Evolutionary conservation across 2,113 vertebrate genomes (phyloP), one percentile per base, ranked within the genome.

Genomic region (Poeciliopsis turrubarensis): DNA sequence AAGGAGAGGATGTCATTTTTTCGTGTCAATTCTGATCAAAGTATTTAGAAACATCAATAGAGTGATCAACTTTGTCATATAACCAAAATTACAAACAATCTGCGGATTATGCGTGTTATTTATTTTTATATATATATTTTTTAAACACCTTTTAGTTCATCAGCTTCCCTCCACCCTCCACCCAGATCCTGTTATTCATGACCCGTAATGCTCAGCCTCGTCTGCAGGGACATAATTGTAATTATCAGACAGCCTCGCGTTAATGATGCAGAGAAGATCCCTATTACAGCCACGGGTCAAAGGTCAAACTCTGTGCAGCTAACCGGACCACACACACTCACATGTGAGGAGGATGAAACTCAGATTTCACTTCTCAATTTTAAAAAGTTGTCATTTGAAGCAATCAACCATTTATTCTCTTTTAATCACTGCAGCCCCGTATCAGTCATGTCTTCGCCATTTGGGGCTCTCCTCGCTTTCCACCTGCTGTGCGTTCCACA

Each of bases 241-340:
- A 89, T 84, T 69, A 84, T 67, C 66, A 63, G 51, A 22, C 15
- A 25, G 51, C 19, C 44, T 79, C 12, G 79, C 66, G 74, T 78
- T 86, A 87, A 89, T 79, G 77, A 79, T 41, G 65, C 68, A 78
- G 77, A 65, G 74, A 72, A 84, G 70, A 72, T 47, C 68, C 63
- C 72, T 57, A 72, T 81, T 78, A 79, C 39, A 75, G 39, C 4
- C 17, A 72, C 57, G 68, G 70, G 72, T 80, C 67, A 83, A 41
- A 75, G 80, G 84, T 73, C 70, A 86, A 80, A 75, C 44, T 25
- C 31, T 86, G 65, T 72, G 87, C 32, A 87, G 87, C 79, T 72
- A 78, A 82, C 30, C 27, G 4, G 7, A 54, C 19, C 31, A 34
- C 63, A 65, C 22, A 12, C 63, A 65, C 62, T 22, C 30, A 34